phyloP scores from a whole-genome alignment of 2,888 invertebrate species.

The Microdon myrmicae region DNA sequence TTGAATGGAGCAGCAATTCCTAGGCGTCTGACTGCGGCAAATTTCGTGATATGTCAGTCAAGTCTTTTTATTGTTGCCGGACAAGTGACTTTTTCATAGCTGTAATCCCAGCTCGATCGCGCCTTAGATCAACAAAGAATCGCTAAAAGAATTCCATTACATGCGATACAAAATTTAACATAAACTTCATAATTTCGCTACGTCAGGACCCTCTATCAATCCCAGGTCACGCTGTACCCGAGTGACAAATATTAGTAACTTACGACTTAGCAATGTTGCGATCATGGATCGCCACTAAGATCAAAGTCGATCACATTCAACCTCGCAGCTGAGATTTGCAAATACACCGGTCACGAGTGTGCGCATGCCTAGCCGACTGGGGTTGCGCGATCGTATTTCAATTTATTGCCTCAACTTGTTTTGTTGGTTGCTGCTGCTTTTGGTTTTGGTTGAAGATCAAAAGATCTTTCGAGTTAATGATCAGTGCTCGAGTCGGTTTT shows the following conservation, averaged over 20 bases:
- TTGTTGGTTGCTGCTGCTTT: too few relatives aligned
- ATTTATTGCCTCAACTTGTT: constrained; percentile 46
- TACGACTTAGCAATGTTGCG: too few relatives aligned
- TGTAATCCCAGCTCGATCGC: too few relatives aligned
- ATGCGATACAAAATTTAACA: constrained; percentile 33
- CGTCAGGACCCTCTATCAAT: constrained; percentile 39
- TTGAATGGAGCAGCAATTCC: constrained; percentile 40
- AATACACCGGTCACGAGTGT: constrained; percentile 47
- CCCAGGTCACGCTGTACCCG: constrained; percentile 27
- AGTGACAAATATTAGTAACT: constrained; percentile 35
- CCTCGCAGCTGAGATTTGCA: constrained; percentile 39
- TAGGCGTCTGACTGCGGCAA: constrained; percentile 24
- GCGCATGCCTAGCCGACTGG: constrained; percentile 31
- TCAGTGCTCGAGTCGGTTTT: constrained; percentile 23
- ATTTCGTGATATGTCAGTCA: constrained; percentile 51
- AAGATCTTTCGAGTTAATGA: constrained; percentile 39
- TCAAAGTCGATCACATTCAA: too few relatives aligned
- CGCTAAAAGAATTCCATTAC: constrained; percentile 32
- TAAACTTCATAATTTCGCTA: constrained; percentile 37
- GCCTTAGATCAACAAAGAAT: constrained; percentile 16
- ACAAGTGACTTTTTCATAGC: constrained; percentile 12
- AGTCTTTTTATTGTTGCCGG: constrained; percentile 38
- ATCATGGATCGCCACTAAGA: too few relatives aligned
- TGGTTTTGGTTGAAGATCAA: constrained; percentile 44
- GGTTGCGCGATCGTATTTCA: constrained; percentile 41